Evolutionary conservation across 2,113 vertebrate genomes (phyloP).

Genomic region (Gobius niger): DNA sequence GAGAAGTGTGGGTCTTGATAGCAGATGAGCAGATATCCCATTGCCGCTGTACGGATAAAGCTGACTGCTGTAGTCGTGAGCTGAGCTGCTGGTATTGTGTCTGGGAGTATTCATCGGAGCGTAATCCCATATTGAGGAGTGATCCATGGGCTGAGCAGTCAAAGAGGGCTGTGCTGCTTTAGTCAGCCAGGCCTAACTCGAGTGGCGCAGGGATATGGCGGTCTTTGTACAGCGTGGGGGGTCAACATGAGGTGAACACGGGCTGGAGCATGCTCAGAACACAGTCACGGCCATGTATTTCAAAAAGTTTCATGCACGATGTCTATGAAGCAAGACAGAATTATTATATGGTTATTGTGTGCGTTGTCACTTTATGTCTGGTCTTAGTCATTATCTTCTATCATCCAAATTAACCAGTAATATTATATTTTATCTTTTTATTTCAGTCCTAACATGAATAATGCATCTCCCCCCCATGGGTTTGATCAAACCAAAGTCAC

Average conservation of each 20-base stretch:
- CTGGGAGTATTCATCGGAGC: constrained; percentile 65
- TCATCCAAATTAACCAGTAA: too few species aligned
- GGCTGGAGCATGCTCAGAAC: constrained; percentile 9
- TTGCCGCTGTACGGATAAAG: constrained; percentile 48
- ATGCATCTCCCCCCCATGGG: background rate
- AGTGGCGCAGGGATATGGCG: constrained; percentile 53
- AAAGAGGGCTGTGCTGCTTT: constrained; percentile 62
- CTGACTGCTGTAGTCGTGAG: constrained; percentile 56
- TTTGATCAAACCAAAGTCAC: background rate
- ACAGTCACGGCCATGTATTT: too few species aligned
- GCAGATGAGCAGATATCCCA: constrained; percentile 54
- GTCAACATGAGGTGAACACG: constrained; percentile 63
- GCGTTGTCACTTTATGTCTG: too few species aligned
- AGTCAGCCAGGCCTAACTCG: constrained; percentile 64
- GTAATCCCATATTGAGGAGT: constrained; percentile 77
- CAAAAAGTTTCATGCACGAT: too few species aligned
- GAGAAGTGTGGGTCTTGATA: constrained; percentile 38
- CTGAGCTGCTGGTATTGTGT: constrained; percentile 66
- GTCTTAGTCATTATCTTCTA: too few species aligned
- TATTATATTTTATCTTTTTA: too few species aligned
- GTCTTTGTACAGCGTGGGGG: constrained; percentile 44
- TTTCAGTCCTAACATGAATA: background rate
- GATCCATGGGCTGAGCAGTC: constrained; percentile 69
- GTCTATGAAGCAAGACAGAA: too few species aligned
- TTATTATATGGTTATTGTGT: too few species aligned